Evolutionary conservation across 2,888 invertebrate genomes (phyloP).

Genomic region (Hecatera dysodea): DNA sequence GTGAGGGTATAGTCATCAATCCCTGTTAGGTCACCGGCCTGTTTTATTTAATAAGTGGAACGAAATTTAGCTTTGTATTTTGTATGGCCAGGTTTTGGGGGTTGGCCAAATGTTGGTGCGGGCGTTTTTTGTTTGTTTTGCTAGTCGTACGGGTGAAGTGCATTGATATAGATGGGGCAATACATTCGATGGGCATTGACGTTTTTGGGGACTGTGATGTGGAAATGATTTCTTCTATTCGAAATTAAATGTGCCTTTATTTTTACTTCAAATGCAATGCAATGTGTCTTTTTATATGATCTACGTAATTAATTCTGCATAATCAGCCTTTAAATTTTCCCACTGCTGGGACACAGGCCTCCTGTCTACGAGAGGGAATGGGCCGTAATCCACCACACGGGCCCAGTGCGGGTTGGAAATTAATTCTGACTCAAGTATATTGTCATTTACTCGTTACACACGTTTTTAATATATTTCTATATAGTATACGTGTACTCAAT

Average conservation of each 20-base stretch:
- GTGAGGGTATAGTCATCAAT: conserved; percentile 59
- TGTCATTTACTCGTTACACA: too few species aligned
- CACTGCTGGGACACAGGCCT: too few species aligned
- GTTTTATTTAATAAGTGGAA: conserved; percentile 64
- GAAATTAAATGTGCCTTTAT: background rate
- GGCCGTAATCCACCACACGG: too few species aligned
- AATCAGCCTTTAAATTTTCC: too few species aligned
- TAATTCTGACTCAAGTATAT: too few species aligned
- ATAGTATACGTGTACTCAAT: too few species aligned
- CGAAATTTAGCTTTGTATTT: conserved; percentile 53
- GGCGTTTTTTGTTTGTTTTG: conserved; percentile 47
- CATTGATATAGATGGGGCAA: conserved; percentile 21
- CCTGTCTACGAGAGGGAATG: too few species aligned
- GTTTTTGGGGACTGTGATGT: background rate
- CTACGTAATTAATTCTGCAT: background rate
- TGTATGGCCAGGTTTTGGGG: conserved; percentile 57
- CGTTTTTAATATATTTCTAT: too few species aligned
- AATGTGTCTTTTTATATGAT: background rate
- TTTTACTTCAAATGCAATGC: background rate
- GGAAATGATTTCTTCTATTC: background rate
- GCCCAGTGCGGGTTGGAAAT: too few species aligned
- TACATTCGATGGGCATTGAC: conserved; percentile 21
- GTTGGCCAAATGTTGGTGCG: conserved; percentile 54
- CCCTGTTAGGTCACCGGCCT: conserved; percentile 64
- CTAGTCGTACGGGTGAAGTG: background rate